phyloP scores from a whole-genome alignment of 2,797 vertebrate species.

The Chanos chanos region DNA sequence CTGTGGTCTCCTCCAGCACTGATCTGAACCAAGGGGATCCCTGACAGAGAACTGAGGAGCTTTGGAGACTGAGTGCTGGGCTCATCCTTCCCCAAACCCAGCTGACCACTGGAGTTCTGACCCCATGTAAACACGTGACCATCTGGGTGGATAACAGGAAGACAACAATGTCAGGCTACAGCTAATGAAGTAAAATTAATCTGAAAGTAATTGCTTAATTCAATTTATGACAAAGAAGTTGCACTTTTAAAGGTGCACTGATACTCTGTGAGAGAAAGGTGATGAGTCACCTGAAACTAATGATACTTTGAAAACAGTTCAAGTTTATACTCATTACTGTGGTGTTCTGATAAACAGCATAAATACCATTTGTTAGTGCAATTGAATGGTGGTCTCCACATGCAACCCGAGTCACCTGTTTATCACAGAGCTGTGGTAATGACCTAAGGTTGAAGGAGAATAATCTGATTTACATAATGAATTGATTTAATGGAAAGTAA shows the following conservation, averaged over 20 bases:
- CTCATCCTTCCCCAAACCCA: conserved; percentile 83
- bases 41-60: conserved; percentile 65
- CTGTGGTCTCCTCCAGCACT: too few species aligned
- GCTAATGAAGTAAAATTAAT: neutral
- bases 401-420: neutral
- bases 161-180: conserved; percentile 75
- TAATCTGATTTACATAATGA: neutral
- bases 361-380: neutral
- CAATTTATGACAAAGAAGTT: too few species aligned
- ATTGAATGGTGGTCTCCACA: conserved; percentile 13
- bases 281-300: too few species aligned
- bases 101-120: conserved; percentile 85
- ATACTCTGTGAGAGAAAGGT: too few species aligned
- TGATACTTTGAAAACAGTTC: too few species aligned
- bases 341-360: neutral
- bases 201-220: too few species aligned
- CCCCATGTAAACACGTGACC: conserved; percentile 89
- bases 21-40: conserved; percentile 73
- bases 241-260: neutral
- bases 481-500: neutral
- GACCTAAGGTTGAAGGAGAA: neutral
- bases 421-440: neutral
- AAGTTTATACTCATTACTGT: neutral
- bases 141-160: conserved; percentile 77
- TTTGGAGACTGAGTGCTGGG: conserved; percentile 60